These are phyloP conservation scores for Dendrolimus punctatus DNA, from an alignment of 1,140 invertebrate genomes.

Conservation along the genomic window DNA sequence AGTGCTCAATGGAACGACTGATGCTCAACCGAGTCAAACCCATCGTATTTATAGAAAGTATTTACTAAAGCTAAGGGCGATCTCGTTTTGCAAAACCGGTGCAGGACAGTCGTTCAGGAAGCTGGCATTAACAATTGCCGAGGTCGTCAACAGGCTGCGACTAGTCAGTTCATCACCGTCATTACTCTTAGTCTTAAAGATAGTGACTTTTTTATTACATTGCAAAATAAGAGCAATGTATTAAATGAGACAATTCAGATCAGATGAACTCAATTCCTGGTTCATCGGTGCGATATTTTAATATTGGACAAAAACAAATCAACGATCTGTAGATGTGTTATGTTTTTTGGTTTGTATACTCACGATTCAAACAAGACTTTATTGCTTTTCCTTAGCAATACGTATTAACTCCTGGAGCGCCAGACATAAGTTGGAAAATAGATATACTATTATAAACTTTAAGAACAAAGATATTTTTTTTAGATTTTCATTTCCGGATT, in stretches of 20 bases:
- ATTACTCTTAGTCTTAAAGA: slow-evolving; percentile 3
- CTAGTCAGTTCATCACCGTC: slow-evolving; percentile 44
- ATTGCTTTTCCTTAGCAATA: too few relatives aligned
- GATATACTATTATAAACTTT: too few relatives aligned
- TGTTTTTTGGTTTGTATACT: too few relatives aligned
- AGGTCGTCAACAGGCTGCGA: slow-evolving; percentile 37
- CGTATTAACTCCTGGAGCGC: too few relatives aligned
- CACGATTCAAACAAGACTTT: too few relatives aligned
- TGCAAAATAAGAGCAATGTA: slow-evolving; percentile 1
- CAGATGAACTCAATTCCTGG: too few relatives aligned
- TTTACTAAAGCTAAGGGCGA: slow-evolving; percentile 48
- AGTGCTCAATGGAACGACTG: slow-evolving; percentile 38
- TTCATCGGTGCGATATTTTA: too few relatives aligned
- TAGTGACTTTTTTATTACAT: neutral
- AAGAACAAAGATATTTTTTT: too few relatives aligned
- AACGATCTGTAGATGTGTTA: too few relatives aligned
- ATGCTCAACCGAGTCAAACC: slow-evolving; percentile 30
- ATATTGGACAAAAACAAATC: too few relatives aligned
- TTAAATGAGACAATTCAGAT: neutral
- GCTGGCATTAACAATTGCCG: slow-evolving; percentile 54
- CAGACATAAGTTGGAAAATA: too few relatives aligned
- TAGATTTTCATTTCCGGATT: too few relatives aligned
- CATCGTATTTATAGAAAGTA: slow-evolving; percentile 60
- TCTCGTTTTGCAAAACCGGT: slow-evolving; percentile 57
- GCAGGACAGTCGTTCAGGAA: slow-evolving; percentile 50